These are phyloP conservation scores for Microplitis demolitor DNA, from an alignment of 1,140 invertebrate species.

Conservation along the genomic window DNA sequence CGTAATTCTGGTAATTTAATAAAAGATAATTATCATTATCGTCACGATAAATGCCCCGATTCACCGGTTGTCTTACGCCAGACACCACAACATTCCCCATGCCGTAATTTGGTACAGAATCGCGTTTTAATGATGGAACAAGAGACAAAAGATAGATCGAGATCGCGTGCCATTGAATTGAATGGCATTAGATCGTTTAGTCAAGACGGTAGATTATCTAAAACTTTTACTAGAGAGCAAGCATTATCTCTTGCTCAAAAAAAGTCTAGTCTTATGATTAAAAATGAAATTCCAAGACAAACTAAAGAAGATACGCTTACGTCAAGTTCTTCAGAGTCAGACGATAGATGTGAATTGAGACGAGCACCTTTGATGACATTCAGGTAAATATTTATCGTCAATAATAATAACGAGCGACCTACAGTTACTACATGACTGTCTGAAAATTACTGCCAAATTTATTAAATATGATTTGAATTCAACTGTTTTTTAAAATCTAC, in stretches of 20 bases:
- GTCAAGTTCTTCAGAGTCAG: constrained; percentile 49
- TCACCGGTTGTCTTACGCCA: constrained; percentile 37
- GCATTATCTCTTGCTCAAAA: background rate
- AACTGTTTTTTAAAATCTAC: no score
- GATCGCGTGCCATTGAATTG: constrained; percentile 6
- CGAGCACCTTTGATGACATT: constrained; percentile 53
- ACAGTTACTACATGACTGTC: no score
- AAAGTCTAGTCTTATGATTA: constrained; percentile 9
- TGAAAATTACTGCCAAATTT: no score
- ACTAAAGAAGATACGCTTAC: constrained; percentile 39
- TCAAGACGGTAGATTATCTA: constrained; percentile 9
- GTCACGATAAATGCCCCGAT: constrained; percentile 34
- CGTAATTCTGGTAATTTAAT: constrained; percentile 29
- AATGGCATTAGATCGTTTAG: constrained; percentile 1
- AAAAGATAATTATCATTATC: constrained; percentile 27
- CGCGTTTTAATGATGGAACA: constrained; percentile 14
- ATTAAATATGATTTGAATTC: no score
- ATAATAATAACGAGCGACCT: no score
- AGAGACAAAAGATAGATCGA: constrained; percentile 16
- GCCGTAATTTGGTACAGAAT: constrained; percentile 27
- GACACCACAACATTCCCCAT: constrained; percentile 31
- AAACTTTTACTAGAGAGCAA: constrained; percentile 17
- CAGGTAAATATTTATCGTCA: constrained; percentile 29
- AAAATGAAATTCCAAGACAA: constrained; percentile 25
- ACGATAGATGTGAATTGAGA: constrained; percentile 42